phyloP scores from a whole-genome alignment of 2,113 vertebrate species.

The Myiagra hebetior region DNA sequence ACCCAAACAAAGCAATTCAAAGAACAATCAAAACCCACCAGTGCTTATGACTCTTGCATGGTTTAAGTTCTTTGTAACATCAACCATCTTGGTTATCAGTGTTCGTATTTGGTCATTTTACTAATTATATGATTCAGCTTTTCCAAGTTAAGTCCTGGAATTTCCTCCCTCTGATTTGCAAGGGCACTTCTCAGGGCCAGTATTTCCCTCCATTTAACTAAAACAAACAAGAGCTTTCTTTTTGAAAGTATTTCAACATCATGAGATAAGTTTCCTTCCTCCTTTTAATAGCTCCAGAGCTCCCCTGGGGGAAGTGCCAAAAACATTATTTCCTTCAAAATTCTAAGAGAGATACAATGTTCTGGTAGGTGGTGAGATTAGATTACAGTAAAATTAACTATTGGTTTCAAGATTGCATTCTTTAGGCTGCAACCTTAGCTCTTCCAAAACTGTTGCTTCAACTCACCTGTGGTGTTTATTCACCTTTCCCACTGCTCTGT shows the following conservation, averaged over 20 bases:
- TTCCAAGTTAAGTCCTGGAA: not conserved
- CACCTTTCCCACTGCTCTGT: not conserved
- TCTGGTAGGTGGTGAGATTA: slow-evolving; percentile 3
- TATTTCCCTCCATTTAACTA: slow-evolving; percentile 39
- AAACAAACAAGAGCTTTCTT: slow-evolving; percentile 44
- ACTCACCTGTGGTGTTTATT: not conserved
- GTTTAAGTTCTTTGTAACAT: not conserved
- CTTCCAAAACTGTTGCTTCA: not conserved
- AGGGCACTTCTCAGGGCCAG: slow-evolving; percentile 2
- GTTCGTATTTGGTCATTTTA: not conserved
- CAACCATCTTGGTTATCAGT: not conserved
- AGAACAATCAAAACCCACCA: not conserved
- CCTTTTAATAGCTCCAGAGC: slow-evolving; percentile 23
- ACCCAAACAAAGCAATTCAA: not conserved
- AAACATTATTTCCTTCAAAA: slow-evolving; percentile 24
- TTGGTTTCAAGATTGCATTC: not conserved
- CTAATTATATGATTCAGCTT: not conserved
- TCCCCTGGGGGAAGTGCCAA: slow-evolving; percentile 2
- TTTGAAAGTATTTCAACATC: slow-evolving; percentile 27
- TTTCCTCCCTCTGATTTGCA: not conserved
- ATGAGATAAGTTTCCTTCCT: slow-evolving; percentile 54
- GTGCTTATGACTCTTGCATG: not conserved
- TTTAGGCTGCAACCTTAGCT: not conserved
- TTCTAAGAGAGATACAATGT: not conserved
- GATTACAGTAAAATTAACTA: not conserved